Evolutionary conservation across 2,113 vertebrate species (phyloP).

Genomic region (Calyptomena viridis): DNA sequence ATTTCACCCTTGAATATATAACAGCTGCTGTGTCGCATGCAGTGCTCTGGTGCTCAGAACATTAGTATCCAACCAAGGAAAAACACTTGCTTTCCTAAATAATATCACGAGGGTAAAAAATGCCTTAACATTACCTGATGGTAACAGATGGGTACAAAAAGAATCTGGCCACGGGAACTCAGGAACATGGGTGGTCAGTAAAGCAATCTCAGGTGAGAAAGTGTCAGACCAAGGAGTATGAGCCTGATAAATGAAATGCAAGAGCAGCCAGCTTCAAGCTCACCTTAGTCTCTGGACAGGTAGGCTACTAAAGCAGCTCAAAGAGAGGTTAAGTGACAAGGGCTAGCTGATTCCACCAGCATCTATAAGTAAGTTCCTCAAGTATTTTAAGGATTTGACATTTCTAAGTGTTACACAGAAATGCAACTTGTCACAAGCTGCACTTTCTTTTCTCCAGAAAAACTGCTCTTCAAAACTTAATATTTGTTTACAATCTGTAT

Average conservation of each 20-base stretch:
- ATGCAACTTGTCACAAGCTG: neutral
- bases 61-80: neutral
- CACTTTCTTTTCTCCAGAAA: neutral
- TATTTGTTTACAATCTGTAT: neutral
- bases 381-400: neutral
- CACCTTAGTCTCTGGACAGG: neutral
- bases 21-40: constrained; percentile 48
- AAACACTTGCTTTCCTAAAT: neutral
- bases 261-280: neutral
- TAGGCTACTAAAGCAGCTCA: neutral
- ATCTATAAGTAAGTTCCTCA: neutral
- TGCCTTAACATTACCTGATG: neutral
- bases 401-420: neutral
- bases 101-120: neutral
- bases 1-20: constrained; percentile 56
- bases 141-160: neutral
- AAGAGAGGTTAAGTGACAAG: neutral
- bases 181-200: neutral
- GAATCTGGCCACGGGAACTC: neutral
- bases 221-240: rapidly evolving
- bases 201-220: neutral
- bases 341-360: neutral
- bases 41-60: neutral
- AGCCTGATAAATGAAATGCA: neutral
- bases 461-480: neutral